Evolutionary conservation across 1,140 invertebrate genomes (phyloP).

Genomic region (Cardiocondyla obscurior): DNA sequence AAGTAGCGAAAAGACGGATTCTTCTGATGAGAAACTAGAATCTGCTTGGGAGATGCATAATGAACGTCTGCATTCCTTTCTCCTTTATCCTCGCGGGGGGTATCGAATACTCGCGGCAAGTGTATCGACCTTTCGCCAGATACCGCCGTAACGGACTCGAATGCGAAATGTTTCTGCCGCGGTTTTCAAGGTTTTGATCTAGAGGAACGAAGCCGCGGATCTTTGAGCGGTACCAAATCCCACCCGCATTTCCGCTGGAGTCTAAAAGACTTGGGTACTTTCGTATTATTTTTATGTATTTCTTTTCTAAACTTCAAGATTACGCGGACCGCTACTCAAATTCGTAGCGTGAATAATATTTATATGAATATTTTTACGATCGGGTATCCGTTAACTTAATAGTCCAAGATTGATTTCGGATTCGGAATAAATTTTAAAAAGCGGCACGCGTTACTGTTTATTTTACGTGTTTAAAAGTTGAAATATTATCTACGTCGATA

Average conservation of each 20-base stretch:
- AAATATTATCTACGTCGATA: no score
- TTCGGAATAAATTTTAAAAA: neutral
- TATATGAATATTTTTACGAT: no score
- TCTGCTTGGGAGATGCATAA: neutral
- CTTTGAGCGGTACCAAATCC: neutral
- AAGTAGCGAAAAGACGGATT: no score
- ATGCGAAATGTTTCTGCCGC: neutral
- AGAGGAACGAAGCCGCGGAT: neutral
- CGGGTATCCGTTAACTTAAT: neutral
- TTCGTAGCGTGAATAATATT: no score
- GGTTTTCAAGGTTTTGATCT: constrained; percentile 15
- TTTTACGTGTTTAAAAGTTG: no score
- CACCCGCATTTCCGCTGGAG: neutral
- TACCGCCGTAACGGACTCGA: constrained; percentile 32
- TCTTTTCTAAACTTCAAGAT: neutral
- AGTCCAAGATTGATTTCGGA: neutral
- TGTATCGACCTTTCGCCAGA: constrained; percentile 46
- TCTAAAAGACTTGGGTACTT: no score
- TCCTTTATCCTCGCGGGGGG: neutral
- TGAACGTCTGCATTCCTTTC: neutral
- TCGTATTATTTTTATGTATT: neutral
- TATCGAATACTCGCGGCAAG: constrained; percentile 19
- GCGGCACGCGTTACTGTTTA: neutral
- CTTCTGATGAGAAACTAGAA: no score
- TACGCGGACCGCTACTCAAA: no score